Evolutionary conservation across 1,140 invertebrate genomes (phyloP).

Genomic region (Lepidotrigona ventralis): DNA sequence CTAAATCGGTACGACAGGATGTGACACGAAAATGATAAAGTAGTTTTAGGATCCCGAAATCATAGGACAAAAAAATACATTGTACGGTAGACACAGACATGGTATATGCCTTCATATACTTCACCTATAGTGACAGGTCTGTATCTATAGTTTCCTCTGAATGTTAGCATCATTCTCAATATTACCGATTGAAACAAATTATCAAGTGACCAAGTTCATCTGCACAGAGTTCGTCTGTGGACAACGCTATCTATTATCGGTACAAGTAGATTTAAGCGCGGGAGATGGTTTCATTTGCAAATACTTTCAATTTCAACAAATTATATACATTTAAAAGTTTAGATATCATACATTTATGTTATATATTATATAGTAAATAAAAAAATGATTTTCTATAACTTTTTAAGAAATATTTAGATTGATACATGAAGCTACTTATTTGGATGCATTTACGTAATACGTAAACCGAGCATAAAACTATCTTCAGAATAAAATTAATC

Average conservation of each 20-base stretch:
- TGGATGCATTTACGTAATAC: too few relatives aligned
- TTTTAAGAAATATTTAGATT: background rate
- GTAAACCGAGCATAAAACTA: slow-evolving; percentile 47
- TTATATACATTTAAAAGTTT: background rate
- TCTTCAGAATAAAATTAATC: slow-evolving; percentile 64
- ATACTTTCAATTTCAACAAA: background rate
- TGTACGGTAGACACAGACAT: too few relatives aligned
- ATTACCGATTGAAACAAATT: background rate
- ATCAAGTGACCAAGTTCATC: background rate
- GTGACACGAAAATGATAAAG: too few relatives aligned
- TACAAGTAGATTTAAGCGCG: background rate
- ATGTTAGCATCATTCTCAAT: background rate
- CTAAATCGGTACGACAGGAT: too few relatives aligned
- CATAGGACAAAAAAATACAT: too few relatives aligned
- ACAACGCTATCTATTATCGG: background rate
- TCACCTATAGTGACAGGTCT: too few relatives aligned
- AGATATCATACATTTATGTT: background rate
- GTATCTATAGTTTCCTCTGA: background rate
- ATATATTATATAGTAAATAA: background rate
- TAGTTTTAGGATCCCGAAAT: too few relatives aligned
- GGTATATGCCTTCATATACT: too few relatives aligned
- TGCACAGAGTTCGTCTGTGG: too few relatives aligned
- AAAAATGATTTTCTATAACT: background rate
- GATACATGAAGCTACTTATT: background rate
- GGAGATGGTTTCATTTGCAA: background rate